A percentile compares a stretch with the other conserved stretches of the same genome.
These are phyloP conservation scores for Meliscaeva auricollis DNA, from an alignment of 2,888 invertebrate genomes.

Conservation along the genomic window DNA sequence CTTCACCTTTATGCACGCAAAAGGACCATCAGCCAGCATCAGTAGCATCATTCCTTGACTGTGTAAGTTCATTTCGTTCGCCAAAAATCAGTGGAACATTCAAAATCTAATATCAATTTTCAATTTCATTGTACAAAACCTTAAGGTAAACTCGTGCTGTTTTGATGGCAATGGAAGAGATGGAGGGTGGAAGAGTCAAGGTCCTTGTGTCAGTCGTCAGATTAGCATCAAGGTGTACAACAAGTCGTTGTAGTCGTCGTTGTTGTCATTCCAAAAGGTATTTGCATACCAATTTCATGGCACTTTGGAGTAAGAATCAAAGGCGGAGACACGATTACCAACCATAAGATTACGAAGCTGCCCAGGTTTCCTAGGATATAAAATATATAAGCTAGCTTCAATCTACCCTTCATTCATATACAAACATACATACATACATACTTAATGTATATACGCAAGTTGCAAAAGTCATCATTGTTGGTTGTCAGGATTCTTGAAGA, in stretches of 20 bases:
- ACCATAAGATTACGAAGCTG: constrained; percentile 35
- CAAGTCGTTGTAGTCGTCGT: constrained; percentile 34
- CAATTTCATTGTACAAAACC: constrained; percentile 60
- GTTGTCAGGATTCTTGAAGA: constrained; percentile 45
- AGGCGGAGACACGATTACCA: constrained; percentile 30
- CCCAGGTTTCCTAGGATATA: constrained; percentile 35
- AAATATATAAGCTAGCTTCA: not conserved
- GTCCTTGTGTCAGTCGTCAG: constrained; percentile 70
- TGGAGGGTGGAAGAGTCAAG: not conserved
- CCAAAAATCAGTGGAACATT: constrained; percentile 67
- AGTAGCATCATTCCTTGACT: too few species aligned
- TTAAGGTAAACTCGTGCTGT: not conserved
- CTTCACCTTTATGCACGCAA: constrained; percentile 18
- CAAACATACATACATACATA: not conserved
- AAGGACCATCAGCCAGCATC: constrained; percentile 1
- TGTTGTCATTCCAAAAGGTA: constrained; percentile 58
- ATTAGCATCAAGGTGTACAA: constrained; percentile 72
- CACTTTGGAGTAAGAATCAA: constrained; percentile 34
- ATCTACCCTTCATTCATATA: not conserved
- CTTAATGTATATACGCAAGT: not conserved
- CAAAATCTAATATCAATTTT: constrained; percentile 74
- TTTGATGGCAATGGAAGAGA: not conserved
- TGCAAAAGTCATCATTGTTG: constrained; percentile 32
- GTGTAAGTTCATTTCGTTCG: constrained; percentile 51
- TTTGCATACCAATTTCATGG: constrained; percentile 73